Evolutionary conservation across 92 coral and sea anemone genomes (phyloP).

Genomic region (Palythoa caribaeorum): DNA sequence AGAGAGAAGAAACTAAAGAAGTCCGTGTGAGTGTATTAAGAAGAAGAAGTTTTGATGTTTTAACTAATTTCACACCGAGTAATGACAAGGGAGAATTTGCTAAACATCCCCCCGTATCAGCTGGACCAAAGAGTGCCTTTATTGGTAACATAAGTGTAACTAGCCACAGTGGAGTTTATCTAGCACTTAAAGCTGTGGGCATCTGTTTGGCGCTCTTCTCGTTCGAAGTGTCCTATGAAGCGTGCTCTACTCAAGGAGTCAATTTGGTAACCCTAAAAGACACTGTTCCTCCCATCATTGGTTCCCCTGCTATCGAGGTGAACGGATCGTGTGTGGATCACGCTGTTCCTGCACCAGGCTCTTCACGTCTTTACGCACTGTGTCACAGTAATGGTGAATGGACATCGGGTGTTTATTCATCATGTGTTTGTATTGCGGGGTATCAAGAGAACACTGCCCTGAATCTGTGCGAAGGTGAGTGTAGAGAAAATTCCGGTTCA

Average conservation of each 20-base stretch:
- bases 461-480: not conserved
- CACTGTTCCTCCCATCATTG: not conserved
- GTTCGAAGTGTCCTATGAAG: not conserved
- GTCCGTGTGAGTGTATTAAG: not conserved
- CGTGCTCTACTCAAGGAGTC: not conserved
- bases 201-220: not conserved
- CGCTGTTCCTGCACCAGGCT: not conserved
- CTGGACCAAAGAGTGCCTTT: conserved; percentile 15
- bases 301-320: not conserved
- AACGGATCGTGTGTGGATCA: conserved; percentile 9
- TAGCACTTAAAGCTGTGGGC: not conserved
- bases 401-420: not conserved
- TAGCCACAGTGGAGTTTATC: not conserved
- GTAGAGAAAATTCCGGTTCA: no score
- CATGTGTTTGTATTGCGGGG: conserved; percentile 21
- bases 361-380: not conserved
- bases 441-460: not conserved
- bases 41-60: not conserved
- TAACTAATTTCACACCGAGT: not conserved
- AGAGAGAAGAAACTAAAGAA: not conserved
- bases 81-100: not conserved
- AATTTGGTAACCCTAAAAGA: not conserved
- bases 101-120: not conserved
- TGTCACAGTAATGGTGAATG: conserved; percentile 14
- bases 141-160: not conserved